Evolutionary conservation across 2,797 vertebrate species (phyloP).

Genomic region (Macropus fuliginosus): DNA sequence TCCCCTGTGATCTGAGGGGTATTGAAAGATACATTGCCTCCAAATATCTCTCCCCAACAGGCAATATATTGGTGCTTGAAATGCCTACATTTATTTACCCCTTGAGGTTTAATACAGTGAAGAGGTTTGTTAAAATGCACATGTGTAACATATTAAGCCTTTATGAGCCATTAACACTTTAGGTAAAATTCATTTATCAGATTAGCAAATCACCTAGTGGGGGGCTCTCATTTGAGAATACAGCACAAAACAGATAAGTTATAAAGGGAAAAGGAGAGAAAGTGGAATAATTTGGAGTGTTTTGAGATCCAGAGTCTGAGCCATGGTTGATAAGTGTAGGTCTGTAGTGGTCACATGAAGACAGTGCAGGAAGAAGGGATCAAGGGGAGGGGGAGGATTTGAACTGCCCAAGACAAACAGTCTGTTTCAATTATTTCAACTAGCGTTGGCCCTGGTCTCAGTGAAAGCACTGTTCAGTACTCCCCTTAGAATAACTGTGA

Average conservation of each 20-base stretch:
- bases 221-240: background rate
- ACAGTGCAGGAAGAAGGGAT: background rate
- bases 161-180: background rate
- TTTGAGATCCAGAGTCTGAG: background rate
- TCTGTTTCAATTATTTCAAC: background rate
- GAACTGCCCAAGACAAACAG: background rate
- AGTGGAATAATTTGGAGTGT: background rate
- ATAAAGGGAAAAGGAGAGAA: background rate
- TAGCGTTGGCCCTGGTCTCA: background rate
- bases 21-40: background rate
- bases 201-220: background rate
- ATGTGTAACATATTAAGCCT: background rate
- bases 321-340: background rate
- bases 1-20: background rate
- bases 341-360: background rate
- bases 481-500: background rate
- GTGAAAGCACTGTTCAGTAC: background rate
- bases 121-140: background rate
- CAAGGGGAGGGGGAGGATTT: accelerated
- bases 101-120: background rate
- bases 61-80: background rate
- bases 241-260: background rate
- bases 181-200: background rate
- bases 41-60: background rate
- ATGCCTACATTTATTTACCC: background rate